phyloP scores from a whole-genome alignment of 2,113 vertebrate genomes.

The Cacatua alba region DNA sequence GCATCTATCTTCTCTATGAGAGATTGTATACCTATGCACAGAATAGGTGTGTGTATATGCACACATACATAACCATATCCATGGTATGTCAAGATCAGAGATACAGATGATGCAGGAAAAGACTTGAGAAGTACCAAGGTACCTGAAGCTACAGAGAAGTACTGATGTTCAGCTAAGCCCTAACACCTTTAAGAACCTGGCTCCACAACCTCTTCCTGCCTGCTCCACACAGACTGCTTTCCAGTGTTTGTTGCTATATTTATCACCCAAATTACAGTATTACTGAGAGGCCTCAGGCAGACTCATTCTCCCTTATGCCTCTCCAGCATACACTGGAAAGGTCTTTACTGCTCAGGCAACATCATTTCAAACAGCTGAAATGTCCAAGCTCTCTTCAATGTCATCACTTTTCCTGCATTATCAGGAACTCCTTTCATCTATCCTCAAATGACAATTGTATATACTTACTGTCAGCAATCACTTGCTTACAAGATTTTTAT shows the following conservation, averaged over 20 bases:
- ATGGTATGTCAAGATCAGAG: background rate
- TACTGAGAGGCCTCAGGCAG: slow-evolving; percentile 27
- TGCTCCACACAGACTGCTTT: background rate
- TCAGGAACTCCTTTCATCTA: slow-evolving; percentile 1
- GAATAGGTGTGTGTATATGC: background rate
- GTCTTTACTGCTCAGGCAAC: background rate
- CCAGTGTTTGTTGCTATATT: slow-evolving; percentile 49
- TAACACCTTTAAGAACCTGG: background rate
- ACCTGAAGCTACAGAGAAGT: background rate
- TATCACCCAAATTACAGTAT: slow-evolving; percentile 15
- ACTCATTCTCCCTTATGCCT: background rate
- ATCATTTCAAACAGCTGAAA: background rate
- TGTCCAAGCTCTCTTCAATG: background rate
- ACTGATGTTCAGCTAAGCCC: background rate
- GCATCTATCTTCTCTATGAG: fast-evolving
- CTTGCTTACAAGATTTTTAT: slow-evolving; percentile 23
- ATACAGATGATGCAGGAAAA: background rate
- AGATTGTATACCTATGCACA: background rate
- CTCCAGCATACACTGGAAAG: background rate
- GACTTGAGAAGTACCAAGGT: background rate
- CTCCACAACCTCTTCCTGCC: background rate
- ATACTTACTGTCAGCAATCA: slow-evolving; percentile 7
- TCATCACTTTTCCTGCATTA: background rate
- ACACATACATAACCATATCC: background rate
- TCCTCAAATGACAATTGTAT: background rate